Percentiles rank a stretch among this genome's conserved stretches.
phyloP scores from a whole-genome alignment of 2,113 vertebrate genomes.

The Atherinomorus stipes region DNA sequence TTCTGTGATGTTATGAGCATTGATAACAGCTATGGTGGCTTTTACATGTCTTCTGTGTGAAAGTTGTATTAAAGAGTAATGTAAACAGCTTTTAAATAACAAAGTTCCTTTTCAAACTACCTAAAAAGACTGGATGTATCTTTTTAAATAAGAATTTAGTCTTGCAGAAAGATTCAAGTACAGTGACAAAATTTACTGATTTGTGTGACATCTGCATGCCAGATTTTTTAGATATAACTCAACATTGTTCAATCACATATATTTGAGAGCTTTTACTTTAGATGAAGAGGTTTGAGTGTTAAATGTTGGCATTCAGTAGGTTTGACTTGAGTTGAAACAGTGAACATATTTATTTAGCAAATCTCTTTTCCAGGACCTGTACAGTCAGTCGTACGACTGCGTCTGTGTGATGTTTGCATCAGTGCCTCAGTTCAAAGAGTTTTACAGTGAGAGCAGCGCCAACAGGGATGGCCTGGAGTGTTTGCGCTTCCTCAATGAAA shows the following conservation, averaged over 20 bases:
- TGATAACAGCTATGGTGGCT: too few relatives aligned
- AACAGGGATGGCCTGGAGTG: slow-evolving; percentile 91
- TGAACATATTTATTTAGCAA: background rate
- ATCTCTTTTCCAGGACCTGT: slow-evolving; percentile 85
- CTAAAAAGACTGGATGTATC: too few relatives aligned
- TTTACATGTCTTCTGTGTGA: too few relatives aligned
- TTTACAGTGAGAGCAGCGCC: slow-evolving; percentile 88
- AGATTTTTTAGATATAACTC: background rate
- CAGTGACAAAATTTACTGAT: background rate
- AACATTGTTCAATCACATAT: background rate
- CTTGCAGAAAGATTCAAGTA: too few relatives aligned
- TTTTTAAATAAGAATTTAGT: too few relatives aligned
- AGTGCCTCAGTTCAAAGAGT: slow-evolving; percentile 91
- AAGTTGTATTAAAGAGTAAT: too few relatives aligned
- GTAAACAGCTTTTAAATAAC: too few relatives aligned
- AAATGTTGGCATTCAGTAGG: background rate
- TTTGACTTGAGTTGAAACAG: background rate
- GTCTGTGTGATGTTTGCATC: slow-evolving; percentile 94
- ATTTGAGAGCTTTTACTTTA: background rate
- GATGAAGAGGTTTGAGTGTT: background rate
- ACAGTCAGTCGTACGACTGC: slow-evolving; percentile 89
- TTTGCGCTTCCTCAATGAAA: slow-evolving; percentile 91
- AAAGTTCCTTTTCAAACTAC: too few relatives aligned
- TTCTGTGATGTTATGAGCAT: background rate
- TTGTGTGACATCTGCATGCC: background rate